These are phyloP conservation scores for Prenolepis imparis DNA, from an alignment of 2,888 invertebrate species.

Conservation along the genomic window DNA sequence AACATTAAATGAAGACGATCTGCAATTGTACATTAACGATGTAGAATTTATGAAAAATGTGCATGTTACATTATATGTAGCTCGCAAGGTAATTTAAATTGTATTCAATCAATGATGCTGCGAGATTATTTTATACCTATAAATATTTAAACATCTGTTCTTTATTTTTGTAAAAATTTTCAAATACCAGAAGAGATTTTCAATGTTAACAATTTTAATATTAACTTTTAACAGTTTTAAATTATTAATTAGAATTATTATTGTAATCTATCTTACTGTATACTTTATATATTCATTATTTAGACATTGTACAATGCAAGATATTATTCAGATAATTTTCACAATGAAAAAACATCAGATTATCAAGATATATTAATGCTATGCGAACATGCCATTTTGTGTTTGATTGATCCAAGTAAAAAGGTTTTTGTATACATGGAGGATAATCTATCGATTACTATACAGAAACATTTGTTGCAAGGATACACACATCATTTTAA, in stretches of 20 bases:
- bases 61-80: background rate
- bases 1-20: background rate
- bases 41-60: background rate
- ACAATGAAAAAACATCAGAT: background rate
- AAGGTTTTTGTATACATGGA: background rate
- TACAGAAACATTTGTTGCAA: background rate
- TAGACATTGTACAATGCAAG: background rate
- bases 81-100: background rate
- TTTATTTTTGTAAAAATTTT: background rate
- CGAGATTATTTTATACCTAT: background rate
- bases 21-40: background rate
- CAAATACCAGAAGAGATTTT: background rate
- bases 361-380: background rate
- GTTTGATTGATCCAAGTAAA: conserved; percentile 2
- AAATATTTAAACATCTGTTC: background rate
- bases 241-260: background rate
- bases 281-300: background rate
- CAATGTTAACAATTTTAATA: background rate
- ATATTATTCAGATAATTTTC: background rate
- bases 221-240: background rate
- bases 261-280: background rate
- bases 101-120: background rate
- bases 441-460: background rate
- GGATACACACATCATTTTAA: background rate
- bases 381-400: background rate